A percentile compares a stretch with the other conserved stretches of the same genome.
phyloP scores from a whole-genome alignment of 2,113 vertebrate species.

The Rhynchomys soricoides region DNA sequence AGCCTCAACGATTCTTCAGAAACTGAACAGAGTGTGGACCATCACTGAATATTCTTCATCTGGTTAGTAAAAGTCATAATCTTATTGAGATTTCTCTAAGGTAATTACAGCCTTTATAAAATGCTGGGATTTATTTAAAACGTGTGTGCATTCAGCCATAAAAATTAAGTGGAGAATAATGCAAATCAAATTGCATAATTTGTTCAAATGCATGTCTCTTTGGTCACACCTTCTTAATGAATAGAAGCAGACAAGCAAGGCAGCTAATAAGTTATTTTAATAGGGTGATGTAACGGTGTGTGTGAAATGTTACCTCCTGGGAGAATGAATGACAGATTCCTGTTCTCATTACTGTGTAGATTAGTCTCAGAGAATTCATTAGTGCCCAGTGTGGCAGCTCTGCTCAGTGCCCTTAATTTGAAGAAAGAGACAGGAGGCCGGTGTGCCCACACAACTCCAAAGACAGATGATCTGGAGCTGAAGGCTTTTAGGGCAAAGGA shows the following conservation, averaged over 20 bases:
- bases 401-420: constrained; percentile 71
- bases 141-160: neutral
- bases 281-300: constrained; percentile 46
- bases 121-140: constrained; percentile 8
- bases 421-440: constrained; percentile 79
- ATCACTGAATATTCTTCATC: neutral
- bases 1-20: neutral
- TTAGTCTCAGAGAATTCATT: constrained; percentile 73
- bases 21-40: neutral
- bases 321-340: constrained; percentile 74
- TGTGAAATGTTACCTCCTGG: constrained; percentile 73
- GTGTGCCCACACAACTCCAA: constrained; percentile 69
- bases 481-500: constrained; percentile 76
- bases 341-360: constrained; percentile 74
- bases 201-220: constrained; percentile 68
- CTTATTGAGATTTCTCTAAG: neutral
- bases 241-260: constrained; percentile 64
- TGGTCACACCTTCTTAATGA: constrained; percentile 76
- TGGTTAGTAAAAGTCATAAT: constrained; percentile 23
- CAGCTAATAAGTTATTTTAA: constrained; percentile 81
- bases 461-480: constrained; percentile 78
- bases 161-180: constrained; percentile 65
- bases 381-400: constrained; percentile 68
- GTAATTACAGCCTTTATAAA: neutral
- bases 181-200: constrained; percentile 62